Percentiles rank a stretch among this genome's conserved stretches.
phyloP scores from a whole-genome alignment of 2,113 vertebrate species.

The Prinia subflava region DNA sequence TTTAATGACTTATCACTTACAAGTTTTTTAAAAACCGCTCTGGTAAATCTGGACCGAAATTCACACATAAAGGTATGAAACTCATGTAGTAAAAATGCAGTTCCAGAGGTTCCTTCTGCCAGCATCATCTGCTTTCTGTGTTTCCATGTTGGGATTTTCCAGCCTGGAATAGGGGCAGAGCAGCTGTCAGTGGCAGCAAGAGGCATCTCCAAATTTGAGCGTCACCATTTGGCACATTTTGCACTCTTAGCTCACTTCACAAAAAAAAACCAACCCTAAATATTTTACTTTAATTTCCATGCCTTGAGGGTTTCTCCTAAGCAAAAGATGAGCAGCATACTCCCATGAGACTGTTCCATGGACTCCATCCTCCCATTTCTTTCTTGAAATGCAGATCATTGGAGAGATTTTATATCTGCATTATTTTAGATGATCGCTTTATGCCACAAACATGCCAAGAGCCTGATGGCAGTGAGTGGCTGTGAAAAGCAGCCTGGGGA shows the following conservation, averaged over 20 bases:
- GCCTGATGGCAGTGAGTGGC: background rate
- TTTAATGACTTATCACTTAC: background rate
- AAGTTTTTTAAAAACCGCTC: background rate
- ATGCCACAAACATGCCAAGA: background rate
- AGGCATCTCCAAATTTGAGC: background rate
- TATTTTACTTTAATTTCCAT: background rate
- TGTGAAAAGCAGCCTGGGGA: background rate
- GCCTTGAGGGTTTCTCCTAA: background rate
- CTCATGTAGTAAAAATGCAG: background rate
- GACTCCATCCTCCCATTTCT: background rate
- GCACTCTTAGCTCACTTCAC: background rate
- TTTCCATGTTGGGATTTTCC: background rate
- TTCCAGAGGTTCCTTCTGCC: background rate
- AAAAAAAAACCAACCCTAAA: background rate
- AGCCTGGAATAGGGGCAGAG: background rate
- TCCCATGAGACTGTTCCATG: background rate
- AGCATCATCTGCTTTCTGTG: background rate
- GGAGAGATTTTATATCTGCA: background rate
- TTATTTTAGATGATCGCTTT: background rate
- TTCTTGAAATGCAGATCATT: background rate
- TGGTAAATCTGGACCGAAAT: background rate
- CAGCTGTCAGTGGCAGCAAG: background rate
- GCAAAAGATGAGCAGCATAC: background rate
- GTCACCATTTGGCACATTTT: background rate
- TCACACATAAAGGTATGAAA: background rate